Evolutionary conservation across 2,888 invertebrate species (phyloP), one percentile per base, ranked within the genome.

Genomic region (Watsonalla cultraria): DNA sequence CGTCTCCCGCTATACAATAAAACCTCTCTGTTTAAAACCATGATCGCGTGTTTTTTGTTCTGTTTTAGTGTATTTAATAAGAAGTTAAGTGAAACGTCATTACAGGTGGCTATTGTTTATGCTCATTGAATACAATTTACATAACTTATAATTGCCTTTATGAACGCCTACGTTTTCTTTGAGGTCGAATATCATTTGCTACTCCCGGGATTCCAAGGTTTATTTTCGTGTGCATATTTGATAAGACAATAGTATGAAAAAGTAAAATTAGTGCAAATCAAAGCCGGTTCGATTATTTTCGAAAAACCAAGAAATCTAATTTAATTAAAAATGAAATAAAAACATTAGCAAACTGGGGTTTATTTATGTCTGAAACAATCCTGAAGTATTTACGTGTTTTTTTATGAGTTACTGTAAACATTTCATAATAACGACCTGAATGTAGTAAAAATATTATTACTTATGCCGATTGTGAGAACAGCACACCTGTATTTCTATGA

Each of bases 1-100:
- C 73, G 71, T 72, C 78, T 79, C 80, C 75, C 77, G 73, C 76
- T 78, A 76, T 75, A 73, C 73, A 81, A 77, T 80, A 80, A 78
- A 64, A 66, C 66, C 66, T 69, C 66, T 66, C 57, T 63, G 59
- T 66, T 72, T 69, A 60, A 67, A 68, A 71, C 70, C 58, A 66
- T 63, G 66, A 70, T 76, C 73, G 73, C 62, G 66, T 69, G 73
- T 78, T 79, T 78, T 79, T 66, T 74, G 76, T 74, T 42, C 11
- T 11, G 11, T 42, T 0, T 42, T 11, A 11, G 42, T 42, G 8
- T 42, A 11, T 7, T 37, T 37, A 8, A 7, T 37, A 7, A 37
- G 7, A 8, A 11, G 11, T 11, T 42, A 42, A 42, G 8, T 0
- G 5, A 11, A 11, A 42, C 11, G 5, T 11, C 5, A 11, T 42